These are phyloP conservation scores for Chesias legatella DNA, from an alignment of 2,888 invertebrate species.

Conservation along the genomic window DNA sequence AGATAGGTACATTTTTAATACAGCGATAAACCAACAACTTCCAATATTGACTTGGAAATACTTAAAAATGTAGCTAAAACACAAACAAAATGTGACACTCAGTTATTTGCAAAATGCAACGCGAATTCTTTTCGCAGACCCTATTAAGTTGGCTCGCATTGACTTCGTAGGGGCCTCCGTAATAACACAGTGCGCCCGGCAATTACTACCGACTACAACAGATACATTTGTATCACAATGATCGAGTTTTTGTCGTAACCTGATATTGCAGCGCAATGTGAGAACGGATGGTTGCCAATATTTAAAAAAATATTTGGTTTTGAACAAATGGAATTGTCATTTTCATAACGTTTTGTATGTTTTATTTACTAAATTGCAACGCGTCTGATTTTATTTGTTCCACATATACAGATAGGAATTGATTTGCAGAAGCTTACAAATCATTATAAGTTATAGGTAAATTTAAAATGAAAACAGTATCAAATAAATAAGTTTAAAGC, in stretches of 20 bases:
- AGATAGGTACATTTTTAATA: too few relatives aligned
- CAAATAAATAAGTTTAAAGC: slow-evolving; percentile 1
- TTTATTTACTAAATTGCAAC: too few relatives aligned
- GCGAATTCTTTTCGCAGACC: slow-evolving; percentile 20
- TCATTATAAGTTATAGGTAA: too few relatives aligned
- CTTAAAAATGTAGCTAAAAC: too few relatives aligned
- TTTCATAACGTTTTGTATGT: too few relatives aligned
- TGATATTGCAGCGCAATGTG: slow-evolving; percentile 48
- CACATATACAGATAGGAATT: too few relatives aligned
- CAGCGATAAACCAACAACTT: too few relatives aligned
- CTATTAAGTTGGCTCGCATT: slow-evolving; percentile 43
- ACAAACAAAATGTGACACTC: too few relatives aligned
- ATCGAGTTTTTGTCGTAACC: slow-evolving; percentile 65
- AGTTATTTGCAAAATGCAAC: not conserved
- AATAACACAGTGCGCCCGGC: slow-evolving; percentile 68
- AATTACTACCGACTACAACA: slow-evolving; percentile 71
- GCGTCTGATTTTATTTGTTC: too few relatives aligned
- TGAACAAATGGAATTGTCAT: too few relatives aligned
- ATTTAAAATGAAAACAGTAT: slow-evolving; percentile 1
- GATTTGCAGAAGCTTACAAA: too few relatives aligned
- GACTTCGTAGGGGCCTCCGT: slow-evolving; percentile 58
- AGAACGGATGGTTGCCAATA: slow-evolving; percentile 28
- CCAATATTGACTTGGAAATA: too few relatives aligned
- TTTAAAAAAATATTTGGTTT: slow-evolving; percentile 1
- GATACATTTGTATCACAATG: slow-evolving; percentile 80